These are phyloP conservation scores for Eremophila alpestris DNA, from an alignment of 2,797 vertebrate species.

Conservation along the genomic window DNA sequence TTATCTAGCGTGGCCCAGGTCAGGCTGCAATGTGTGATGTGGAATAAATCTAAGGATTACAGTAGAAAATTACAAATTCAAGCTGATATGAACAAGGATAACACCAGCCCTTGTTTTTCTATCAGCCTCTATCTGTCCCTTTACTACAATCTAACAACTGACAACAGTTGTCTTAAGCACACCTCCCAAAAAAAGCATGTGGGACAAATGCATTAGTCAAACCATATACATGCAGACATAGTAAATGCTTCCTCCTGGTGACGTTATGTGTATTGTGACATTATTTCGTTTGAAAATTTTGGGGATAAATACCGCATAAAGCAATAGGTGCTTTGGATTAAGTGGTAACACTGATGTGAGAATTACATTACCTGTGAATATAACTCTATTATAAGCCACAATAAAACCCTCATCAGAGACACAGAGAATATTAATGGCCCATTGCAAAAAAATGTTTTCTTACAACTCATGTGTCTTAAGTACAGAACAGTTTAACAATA, in stretches of 20 bases:
- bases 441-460: neutral
- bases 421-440: neutral
- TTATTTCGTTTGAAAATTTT: neutral
- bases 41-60: neutral
- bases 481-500: neutral
- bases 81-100: neutral
- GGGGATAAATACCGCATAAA: neutral
- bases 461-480: neutral
- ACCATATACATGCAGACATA: neutral
- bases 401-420: neutral
- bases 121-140: neutral
- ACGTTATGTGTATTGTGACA: neutral
- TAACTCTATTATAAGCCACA: neutral
- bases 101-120: neutral
- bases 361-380: neutral
- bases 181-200: rapidly evolving
- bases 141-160: neutral
- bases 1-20: neutral
- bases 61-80: neutral
- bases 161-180: neutral
- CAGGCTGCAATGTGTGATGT: neutral
- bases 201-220: neutral
- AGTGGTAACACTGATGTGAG: neutral
- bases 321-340: neutral
- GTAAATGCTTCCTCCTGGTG: neutral